Conservation (phyloP, 2,888 invertebrate species). For the Kryphioiulus occultus region DNA sequence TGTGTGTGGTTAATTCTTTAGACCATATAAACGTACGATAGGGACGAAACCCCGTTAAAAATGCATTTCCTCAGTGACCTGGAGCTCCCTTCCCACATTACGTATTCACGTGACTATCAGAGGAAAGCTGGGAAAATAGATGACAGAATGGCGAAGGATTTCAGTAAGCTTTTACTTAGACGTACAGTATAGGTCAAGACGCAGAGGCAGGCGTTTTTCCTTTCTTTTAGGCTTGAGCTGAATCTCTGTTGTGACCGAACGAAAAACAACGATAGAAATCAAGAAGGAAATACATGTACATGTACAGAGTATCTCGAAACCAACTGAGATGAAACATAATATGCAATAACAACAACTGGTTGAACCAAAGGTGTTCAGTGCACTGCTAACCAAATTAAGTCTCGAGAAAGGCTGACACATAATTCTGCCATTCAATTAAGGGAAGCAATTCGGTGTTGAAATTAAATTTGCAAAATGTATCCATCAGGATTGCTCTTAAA, state of each 20-base stretch:
- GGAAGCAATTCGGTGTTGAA: neutral
- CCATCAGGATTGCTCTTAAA: constrained; percentile 17
- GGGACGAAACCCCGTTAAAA: constrained; percentile 17
- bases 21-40: neutral
- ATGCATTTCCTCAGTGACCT: neutral
- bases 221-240: neutral
- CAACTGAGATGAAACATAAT: neutral
- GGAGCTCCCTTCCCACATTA: neutral
- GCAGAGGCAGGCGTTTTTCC: neutral
- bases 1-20: neutral
- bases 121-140: neutral
- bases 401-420: neutral
- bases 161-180: neutral
- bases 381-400: neutral
- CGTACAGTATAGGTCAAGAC: neutral
- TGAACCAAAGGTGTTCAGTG: constrained; percentile 16
- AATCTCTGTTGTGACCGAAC: neutral
- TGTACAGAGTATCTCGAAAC: too few species aligned
- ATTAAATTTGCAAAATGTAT: constrained; percentile 13
- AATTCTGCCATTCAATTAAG: constrained; percentile 19
- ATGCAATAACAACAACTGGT: neutral
- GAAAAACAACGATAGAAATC: too few species aligned
- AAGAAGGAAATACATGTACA: too few species aligned
- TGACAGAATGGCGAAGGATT: neutral
- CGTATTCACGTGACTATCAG: neutral